Conservation (phyloP, 1,140 invertebrate genomes). For the Pachypsylla venusta region DNA sequence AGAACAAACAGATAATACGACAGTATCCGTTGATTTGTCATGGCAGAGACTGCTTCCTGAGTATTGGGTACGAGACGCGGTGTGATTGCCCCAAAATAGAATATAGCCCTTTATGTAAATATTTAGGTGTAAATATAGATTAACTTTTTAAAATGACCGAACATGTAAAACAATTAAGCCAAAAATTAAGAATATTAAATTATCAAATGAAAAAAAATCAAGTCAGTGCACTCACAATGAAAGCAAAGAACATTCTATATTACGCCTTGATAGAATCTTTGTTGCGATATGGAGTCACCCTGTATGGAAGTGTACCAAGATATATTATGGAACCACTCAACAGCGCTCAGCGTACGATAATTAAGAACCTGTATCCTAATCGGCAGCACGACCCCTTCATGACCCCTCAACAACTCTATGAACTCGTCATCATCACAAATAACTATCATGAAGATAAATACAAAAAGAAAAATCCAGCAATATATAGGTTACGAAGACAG, state of each 20-base stretch:
- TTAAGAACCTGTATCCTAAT: background rate
- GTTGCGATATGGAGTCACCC: background rate
- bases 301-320: background rate
- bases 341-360: background rate
- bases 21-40: background rate
- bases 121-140: background rate
- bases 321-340: background rate
- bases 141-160: background rate
- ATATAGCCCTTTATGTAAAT: background rate
- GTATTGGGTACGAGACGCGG: background rate
- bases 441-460: background rate
- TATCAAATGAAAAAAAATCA: background rate
- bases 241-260: background rate
- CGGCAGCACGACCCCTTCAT: background rate
- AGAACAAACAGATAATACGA: background rate
- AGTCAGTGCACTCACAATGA: background rate
- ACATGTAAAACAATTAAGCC: background rate
- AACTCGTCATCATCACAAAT: background rate
- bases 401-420: background rate
- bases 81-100: background rate
- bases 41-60: background rate
- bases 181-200: background rate
- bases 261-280: background rate
- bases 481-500: background rate
- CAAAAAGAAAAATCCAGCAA: background rate